A percentile compares a stretch with the other conserved stretches of the same genome.
phyloP scores from a whole-genome alignment of 1,140 invertebrate genomes.

The Aphelinus atriplicis region DNA sequence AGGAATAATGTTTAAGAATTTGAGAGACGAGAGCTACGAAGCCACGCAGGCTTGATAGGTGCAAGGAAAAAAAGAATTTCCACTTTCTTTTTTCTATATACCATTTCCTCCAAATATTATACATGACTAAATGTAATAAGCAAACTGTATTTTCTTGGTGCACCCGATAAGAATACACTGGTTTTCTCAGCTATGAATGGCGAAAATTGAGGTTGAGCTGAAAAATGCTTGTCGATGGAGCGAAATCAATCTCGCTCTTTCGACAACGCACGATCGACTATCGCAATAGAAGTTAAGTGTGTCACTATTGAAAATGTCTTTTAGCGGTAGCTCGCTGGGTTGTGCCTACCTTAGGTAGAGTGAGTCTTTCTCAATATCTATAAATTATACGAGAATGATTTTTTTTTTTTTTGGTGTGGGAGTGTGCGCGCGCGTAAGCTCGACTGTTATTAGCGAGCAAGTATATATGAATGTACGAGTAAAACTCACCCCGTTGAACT shows the following conservation, averaged over 20 bases:
- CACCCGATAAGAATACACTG: neutral
- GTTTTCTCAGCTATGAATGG: neutral
- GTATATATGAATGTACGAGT: neutral
- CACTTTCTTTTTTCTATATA: neutral
- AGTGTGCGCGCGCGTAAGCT: neutral
- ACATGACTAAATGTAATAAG: neutral
- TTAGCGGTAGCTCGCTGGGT: neutral
- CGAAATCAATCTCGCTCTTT: slow-evolving; percentile 12
- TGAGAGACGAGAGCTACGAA: neutral
- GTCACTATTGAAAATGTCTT: neutral
- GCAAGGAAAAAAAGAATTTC: neutral
- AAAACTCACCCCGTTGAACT: slow-evolving; percentile 5
- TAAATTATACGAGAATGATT: neutral
- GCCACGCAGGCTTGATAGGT: neutral
- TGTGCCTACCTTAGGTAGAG: slow-evolving; percentile 28
- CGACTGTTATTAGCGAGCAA: neutral
- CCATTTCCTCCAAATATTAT: slow-evolving; percentile 2
- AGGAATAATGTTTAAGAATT: too few species aligned
- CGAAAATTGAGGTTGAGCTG: neutral
- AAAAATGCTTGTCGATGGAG: slow-evolving; percentile 33
- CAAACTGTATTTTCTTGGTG: slow-evolving; percentile 9
- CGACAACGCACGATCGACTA: slow-evolving; percentile 23
- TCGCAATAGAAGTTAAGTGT: neutral
- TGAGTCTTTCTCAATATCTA: slow-evolving; percentile 3
- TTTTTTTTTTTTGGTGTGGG: neutral